Conservation (phyloP, 2,113 vertebrate species). For the Nothocercus nigrocapillus region DNA sequence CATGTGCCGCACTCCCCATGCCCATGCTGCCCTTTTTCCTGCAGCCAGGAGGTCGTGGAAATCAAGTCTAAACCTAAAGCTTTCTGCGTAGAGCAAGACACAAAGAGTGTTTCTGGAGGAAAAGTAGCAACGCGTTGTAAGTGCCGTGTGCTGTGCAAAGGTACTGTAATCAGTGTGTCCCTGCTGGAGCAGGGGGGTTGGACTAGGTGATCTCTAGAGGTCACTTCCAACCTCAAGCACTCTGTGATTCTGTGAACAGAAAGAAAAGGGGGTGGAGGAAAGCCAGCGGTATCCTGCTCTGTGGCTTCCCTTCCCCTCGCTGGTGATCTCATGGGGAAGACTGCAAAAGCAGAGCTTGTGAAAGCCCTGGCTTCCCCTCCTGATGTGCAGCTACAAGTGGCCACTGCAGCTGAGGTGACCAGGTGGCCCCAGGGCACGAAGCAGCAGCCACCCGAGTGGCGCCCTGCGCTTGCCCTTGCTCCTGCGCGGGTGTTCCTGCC, state of each 20-base stretch:
- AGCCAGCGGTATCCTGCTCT: neutral
- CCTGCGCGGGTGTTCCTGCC: neutral
- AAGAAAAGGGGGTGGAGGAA: neutral
- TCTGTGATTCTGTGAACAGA: too few species aligned
- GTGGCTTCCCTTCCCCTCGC: neutral
- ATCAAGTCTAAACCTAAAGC: neutral
- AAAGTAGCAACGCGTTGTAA: neutral
- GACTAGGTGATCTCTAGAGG: too few species aligned
- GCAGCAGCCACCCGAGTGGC: neutral
- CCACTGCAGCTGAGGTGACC: rapidly evolving
- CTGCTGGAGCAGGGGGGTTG: too few species aligned
- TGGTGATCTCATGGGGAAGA: neutral
- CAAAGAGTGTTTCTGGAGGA: neutral
- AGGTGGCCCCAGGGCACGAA: neutral
- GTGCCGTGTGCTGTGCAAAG: neutral
- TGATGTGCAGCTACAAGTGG: neutral
- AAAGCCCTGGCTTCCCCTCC: neutral
- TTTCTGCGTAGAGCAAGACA: neutral
- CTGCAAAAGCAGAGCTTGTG: rapidly evolving
- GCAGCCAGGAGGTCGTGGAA: neutral
- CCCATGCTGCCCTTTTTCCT: neutral
- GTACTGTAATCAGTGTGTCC: neutral
- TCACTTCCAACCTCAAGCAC: too few species aligned
- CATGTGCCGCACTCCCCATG: neutral
- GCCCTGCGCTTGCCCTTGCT: neutral